Conservation (phyloP, 2,888 invertebrate species). For the Glomeris marginata region DNA sequence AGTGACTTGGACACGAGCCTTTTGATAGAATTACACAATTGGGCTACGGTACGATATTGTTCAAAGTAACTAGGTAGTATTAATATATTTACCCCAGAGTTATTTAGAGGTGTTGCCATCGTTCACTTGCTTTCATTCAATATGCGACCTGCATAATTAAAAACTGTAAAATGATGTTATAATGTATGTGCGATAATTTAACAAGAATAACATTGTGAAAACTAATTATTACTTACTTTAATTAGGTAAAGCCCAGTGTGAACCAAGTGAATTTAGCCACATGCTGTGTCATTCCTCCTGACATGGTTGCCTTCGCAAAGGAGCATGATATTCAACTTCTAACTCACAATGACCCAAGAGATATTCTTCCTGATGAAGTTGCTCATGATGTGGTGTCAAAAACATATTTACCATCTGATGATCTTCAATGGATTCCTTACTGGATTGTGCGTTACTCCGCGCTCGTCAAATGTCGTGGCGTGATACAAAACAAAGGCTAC, state of each 20-base stretch:
- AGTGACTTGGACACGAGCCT: conserved; percentile 75
- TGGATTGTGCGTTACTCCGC: conserved; percentile 80
- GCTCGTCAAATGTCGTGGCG: conserved; percentile 78
- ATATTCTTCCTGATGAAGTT: conserved; percentile 41
- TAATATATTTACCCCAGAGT: too few species aligned
- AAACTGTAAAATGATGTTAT: not conserved
- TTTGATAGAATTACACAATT: conserved; percentile 56
- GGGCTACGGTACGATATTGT: conserved; percentile 41
- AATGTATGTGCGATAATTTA: not conserved
- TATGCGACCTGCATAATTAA: too few species aligned
- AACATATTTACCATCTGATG: conserved; percentile 40
- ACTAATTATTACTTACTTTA: conserved; percentile 7
- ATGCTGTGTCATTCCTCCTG: conserved; percentile 87
- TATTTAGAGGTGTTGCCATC: too few species aligned
- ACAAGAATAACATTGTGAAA: not conserved
- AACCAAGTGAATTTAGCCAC: conserved; percentile 85
- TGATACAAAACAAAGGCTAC: conserved; percentile 81
- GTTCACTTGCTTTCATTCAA: too few species aligned
- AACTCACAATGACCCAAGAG: conserved; percentile 87
- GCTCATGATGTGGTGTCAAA: conserved; percentile 18
- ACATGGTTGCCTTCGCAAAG: conserved; percentile 75
- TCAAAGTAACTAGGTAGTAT: too few species aligned
- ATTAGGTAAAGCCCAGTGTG: conserved; percentile 62
- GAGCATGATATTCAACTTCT: conserved; percentile 80
- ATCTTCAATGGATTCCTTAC: conserved; percentile 39